Evolutionary conservation across 2,797 vertebrate genomes (phyloP), one percentile per base, ranked within the genome.

Genomic region (Protonibea diacanthus): DNA sequence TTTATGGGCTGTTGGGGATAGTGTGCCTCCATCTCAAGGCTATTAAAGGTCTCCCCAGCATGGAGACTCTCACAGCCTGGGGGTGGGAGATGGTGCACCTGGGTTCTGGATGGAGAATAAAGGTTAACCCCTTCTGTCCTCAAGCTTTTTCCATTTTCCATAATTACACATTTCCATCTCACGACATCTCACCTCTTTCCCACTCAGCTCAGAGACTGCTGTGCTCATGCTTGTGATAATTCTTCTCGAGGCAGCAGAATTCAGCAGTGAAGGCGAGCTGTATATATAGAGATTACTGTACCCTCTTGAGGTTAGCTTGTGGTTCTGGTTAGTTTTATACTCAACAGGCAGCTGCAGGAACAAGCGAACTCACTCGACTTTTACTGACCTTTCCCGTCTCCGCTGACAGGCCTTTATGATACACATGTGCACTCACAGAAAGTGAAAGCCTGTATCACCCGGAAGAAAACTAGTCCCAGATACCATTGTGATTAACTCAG

Each of bases 1-100:
- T 91, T 94, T 90, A 93, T 86, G 40, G 86, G 87, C 76, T 88
- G 72, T 21, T 79, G 68, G 83, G 82, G 86, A 89, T 69, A 40
- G 60, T 79, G 74, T 47, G 21, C 63, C 85, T 86, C 80, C 79
- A 88, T 89, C 85, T 82, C 86, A 71, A 64, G 76, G 65, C 85
- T 86, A 48, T 91, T 92, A 93, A 94, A 92, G 78, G 74, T 78
- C 76, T 85, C 62, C 59, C 42, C 64, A 56, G 74, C 61, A 74
- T 63, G 38, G 60, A 52, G 65, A 67, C 71, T 73, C 66, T 82
- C 52, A 57, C 61, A 81, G 84, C 85, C 86, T 38, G 53, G n/a
- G 86, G 81, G 70, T 68, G 76, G 80, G 74, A 81, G 57, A 23
- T 3, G 52, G 29, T 80, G 84, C 89, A 93, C 88, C 91, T 91